phyloP scores from a whole-genome alignment of 2,888 invertebrate species.

The Ditylenchus weischeri region DNA sequence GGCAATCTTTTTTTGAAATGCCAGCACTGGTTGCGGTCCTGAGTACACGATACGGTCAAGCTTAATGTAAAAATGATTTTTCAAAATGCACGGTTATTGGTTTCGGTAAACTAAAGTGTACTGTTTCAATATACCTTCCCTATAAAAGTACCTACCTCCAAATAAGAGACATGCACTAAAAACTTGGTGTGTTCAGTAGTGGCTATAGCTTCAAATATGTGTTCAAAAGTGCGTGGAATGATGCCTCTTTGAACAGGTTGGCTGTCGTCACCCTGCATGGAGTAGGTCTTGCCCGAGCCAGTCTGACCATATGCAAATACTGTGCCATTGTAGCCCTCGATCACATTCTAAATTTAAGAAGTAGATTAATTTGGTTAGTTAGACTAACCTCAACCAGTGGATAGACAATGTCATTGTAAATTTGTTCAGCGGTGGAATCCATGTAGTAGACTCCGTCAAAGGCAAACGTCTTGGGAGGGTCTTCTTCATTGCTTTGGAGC shows the following conservation, averaged over 20 bases:
- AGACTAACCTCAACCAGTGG: slow-evolving; percentile 72
- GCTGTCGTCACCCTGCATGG: slow-evolving; percentile 75
- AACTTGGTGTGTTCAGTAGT: slow-evolving; percentile 71
- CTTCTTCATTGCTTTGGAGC: slow-evolving; percentile 46
- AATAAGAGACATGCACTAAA: slow-evolving; percentile 74
- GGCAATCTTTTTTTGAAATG: too few species aligned
- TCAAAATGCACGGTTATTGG: not conserved
- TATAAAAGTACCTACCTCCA: slow-evolving; percentile 64
- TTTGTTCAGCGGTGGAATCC: slow-evolving; percentile 75
- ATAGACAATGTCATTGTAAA: slow-evolving; percentile 82
- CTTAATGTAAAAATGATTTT: too few species aligned
- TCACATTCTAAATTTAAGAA: slow-evolving; percentile 68
- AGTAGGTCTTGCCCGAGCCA: slow-evolving; percentile 78
- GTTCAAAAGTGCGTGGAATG: slow-evolving; percentile 71
- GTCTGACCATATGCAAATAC: slow-evolving; percentile 91
- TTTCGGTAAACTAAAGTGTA: not conserved
- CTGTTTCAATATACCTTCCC: not conserved
- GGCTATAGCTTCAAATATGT: slow-evolving; percentile 76
- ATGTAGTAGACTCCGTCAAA: slow-evolving; percentile 80
- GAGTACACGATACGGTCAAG: too few species aligned
- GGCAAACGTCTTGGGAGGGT: slow-evolving; percentile 71
- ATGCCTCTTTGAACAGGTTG: slow-evolving; percentile 59
- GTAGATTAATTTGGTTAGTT: not conserved
- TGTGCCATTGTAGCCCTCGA: slow-evolving; percentile 87
- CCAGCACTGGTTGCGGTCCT: too few species aligned